Base-by-base conservation (phyloP, 2,113 vertebrate species). In the Oncorhynchus kisutch region DNA sequence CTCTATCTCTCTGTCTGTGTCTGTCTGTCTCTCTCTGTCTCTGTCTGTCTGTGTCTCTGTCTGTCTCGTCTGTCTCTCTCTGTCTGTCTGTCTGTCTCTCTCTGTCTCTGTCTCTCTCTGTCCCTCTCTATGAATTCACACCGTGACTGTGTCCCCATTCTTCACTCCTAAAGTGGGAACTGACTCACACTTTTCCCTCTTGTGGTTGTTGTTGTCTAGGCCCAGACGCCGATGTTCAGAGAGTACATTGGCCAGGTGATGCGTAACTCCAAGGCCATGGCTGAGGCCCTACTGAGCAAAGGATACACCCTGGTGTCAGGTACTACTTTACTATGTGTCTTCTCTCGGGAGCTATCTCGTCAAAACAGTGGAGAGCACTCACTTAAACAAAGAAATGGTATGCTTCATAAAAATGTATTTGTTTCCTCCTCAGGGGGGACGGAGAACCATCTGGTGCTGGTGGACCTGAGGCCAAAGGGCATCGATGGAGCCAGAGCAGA, bases 361-460 rank as follows among this genome's bases (percentile, higher is more conserved):
- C 16, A 18, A 18, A 14, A 54, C 18, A 4, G 51, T 45, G 9
- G 39, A 45, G 8, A 45, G 39, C 9, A 2, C 9, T 45, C 39
- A 45, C 39, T 2, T 45, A 12, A 45, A 45, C 39, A 45, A 45
- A 45, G 39, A 12, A 45, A 11, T 45, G 39, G 39, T 45, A 12
- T 45, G 39, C 39, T 45, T 11, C 9, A 11, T 45, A 34, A 34
- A 34, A 3, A 12, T 11, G 8, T 1, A 1, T 45, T 34, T 34
- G 39, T 45, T 45, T 45, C 39, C 39, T 16, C 49, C 12, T 54
- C 51, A 98, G 97, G 95, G 0, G 97, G 97, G 70, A 99, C 97
- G 0, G 97, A 99, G 83, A 99, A 95, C 90, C 97, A 99, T 89
- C 81, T 99, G 82, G 95, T 99, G 72, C 92, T 99, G 78, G 96